Base-by-base conservation (phyloP, 2,797 vertebrate genomes). In the Tenualosa ilisha region DNA sequence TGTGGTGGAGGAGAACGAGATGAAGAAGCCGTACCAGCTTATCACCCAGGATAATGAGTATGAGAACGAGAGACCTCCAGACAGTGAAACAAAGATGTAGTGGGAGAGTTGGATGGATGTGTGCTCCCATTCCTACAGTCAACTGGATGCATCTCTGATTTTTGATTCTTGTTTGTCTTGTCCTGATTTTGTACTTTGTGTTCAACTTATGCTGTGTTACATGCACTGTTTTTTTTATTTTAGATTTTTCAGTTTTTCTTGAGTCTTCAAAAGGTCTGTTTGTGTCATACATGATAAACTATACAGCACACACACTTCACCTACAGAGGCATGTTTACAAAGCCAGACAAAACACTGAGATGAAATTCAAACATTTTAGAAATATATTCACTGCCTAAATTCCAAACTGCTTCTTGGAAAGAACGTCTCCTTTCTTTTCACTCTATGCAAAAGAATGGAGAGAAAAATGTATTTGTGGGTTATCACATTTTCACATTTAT, bases 31-130 rank as follows among this genome's bases (percentile, higher is more conserved):
- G 0, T 99, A 99, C 92, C 97, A 98, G 87, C 96, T 98, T 89
- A 97, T 99, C 86, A 95, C 96, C 0, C 98, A 98, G 94, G 97
- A 98, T 88, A 97, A 95, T 0, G 97, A 98, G 86, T 93, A 95
- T 15, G 95, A 96, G 86, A 95, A 96, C 0, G 97, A 97, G 89
- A 98, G 97, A 92, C 95, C 95, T 9, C 82, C 91, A 82, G 97
- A 99, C 88, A 97, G 95, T 8, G 98, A 99, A 94, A 98, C 97
- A 86, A 97, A 97, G 95, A 99, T 99, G 97, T 99, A 97, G 93
- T 75, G 68, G 68, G 72, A 40, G 37, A 20, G 72, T 79, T 43
- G 68, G 68, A 75, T 75, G 59, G 59, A 22, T 9, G 59, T 61
- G 40, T 40, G 20, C 72, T 46, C 37, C 37, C 68, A 40, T 43